Conservation (phyloP, 2,888 invertebrate genomes). For the Acrobasis repandana region DNA sequence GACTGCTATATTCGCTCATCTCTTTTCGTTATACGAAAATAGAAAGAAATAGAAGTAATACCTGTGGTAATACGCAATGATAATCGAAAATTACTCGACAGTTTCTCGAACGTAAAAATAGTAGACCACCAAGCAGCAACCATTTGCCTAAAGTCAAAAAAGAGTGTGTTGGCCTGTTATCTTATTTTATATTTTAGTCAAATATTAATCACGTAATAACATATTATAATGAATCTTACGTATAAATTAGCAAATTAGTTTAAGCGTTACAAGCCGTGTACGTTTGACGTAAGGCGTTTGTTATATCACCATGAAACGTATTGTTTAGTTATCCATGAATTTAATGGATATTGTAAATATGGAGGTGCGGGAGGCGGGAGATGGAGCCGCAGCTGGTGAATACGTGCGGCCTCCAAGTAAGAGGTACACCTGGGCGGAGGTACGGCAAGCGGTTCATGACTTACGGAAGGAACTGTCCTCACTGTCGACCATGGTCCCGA, state of each 20-base stretch:
- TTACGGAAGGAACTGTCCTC: constrained; percentile 90
- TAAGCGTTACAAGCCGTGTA: constrained; percentile 12
- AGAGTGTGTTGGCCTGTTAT: constrained; percentile 62
- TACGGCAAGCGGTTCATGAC: constrained; percentile 90
- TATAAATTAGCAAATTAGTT: constrained; percentile 32
- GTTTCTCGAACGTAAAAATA: background rate
- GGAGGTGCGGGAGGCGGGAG: constrained; percentile 76
- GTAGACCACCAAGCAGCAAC: constrained; percentile 38
- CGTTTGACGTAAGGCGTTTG: constrained; percentile 33
- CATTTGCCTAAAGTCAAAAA: constrained; percentile 63
- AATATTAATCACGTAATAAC: constrained; percentile 49
- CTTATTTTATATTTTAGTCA: constrained; percentile 42
- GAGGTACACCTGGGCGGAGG: constrained; percentile 89
- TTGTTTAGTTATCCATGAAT: constrained; percentile 39
- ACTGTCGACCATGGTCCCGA: constrained; percentile 91
- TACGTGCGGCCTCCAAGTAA: constrained; percentile 60
- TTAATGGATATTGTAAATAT: constrained; percentile 60
- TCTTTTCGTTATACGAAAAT: too few relatives aligned
- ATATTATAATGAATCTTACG: constrained; percentile 47
- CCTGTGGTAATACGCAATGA: too few relatives aligned
- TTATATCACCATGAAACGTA: constrained; percentile 56
- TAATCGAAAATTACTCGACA: too few relatives aligned
- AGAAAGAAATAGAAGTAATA: too few relatives aligned
- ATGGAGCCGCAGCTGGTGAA: constrained; percentile 72
- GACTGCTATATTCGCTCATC: background rate